phyloP scores from a whole-genome alignment of 1,140 invertebrate genomes.

The Eubasilissa regina region DNA sequence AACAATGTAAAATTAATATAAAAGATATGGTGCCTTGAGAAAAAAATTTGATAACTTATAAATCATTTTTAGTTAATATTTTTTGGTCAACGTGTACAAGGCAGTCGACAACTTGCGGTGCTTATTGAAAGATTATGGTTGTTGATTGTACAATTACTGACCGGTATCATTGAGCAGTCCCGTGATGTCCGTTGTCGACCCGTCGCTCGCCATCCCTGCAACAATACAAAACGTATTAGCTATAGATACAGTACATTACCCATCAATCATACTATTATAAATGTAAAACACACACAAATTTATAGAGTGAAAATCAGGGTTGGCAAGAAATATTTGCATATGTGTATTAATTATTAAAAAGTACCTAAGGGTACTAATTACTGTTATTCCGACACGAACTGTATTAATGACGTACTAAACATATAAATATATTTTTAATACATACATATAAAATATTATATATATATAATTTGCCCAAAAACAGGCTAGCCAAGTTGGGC shows the following conservation, averaged over 20 bases:
- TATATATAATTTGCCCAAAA: too few species aligned
- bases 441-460: too few species aligned
- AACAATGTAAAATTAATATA: too few species aligned
- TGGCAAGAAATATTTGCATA: not conserved
- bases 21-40: too few species aligned
- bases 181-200: slow-evolving; percentile 74
- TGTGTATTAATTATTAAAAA: too few species aligned
- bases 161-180: slow-evolving; percentile 75
- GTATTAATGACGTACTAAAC: too few species aligned
- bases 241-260: slow-evolving; percentile 38
- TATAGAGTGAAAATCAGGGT: slow-evolving; percentile 7
- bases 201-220: slow-evolving; percentile 73
- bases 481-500: too few species aligned
- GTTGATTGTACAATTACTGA: slow-evolving; percentile 64
- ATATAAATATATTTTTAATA: too few species aligned
- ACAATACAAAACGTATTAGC: slow-evolving; percentile 62
- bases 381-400: too few species aligned
- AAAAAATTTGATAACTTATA: not conserved
- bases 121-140: slow-evolving; percentile 45
- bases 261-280: slow-evolving; percentile 33
- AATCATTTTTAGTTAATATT: not conserved
- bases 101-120: slow-evolving; percentile 13
- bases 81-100: not conserved
- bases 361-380: too few species aligned
- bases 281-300: too few species aligned